Evolutionary conservation across 1,140 invertebrate species (phyloP), one percentile per base, ranked within the genome.

Genomic region (Daktulosphaira vitifoliae): DNA sequence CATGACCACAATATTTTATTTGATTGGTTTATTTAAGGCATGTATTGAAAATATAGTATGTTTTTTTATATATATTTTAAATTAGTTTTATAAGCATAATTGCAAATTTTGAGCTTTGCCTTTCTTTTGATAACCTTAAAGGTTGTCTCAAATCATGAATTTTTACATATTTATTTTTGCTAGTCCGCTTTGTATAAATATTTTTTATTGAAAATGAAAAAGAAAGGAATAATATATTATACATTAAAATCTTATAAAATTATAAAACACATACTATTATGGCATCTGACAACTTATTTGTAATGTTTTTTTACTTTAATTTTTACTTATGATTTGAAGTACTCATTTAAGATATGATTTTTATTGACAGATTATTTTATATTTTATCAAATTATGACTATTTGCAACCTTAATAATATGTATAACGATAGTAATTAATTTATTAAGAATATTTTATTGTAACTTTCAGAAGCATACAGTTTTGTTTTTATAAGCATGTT

Each of bases 131-230:
- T 48, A 16, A 33, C 25, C n/a, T 9, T 3, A 29, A 26, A 29
- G 25, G 25, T n/a, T 54, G 22, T 38, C n/a, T n/a, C 25, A 15
- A 52, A 22, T 37, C 9, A 16, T 52, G 37, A 23, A 18, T 38
- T 33, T 49, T 50, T 65, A 25, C 9, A 33, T 18, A 25, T 52
- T 52, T 33, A 33, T 6, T 65, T 51, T 33, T 52, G 16, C 16
- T 25, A 22, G 48, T 56, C 20, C 42, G 37, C 25, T 66, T 56
- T 66, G 37, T 66, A n/a, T 49, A n/a, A 37, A 13, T 56, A 15
- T 25, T 46, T 54, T 66, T 44, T 38, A 2, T 26, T 22, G 29
- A 6, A 33, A 33, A 23, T 22, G 18, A 44, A 66, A 56, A 42
- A 54, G n/a, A 42, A 7, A 54, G 11, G 22, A 37, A 39, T 33